Evolutionary conservation across 2,888 invertebrate genomes (phyloP).

Genomic region (Chirona hameri): DNA sequence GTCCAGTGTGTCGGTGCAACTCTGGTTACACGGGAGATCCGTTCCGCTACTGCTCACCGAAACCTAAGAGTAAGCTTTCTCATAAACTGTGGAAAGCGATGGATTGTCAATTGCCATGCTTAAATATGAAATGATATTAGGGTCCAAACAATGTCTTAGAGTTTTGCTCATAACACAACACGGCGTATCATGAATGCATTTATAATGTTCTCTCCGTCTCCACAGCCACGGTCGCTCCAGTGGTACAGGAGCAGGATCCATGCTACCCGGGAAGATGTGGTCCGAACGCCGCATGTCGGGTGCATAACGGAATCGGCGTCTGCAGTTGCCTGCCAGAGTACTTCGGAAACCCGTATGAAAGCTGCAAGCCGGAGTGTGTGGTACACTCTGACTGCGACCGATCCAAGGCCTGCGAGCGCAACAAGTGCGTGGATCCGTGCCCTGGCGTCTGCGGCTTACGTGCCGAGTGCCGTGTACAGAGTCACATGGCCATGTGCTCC

Average conservation of each 20-base stretch:
- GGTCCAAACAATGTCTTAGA: background rate
- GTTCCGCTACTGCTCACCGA: background rate
- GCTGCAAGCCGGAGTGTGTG: slow-evolving; percentile 69
- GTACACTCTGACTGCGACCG: slow-evolving; percentile 75
- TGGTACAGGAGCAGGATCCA: background rate
- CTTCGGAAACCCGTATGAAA: slow-evolving; percentile 66
- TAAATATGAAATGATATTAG: background rate
- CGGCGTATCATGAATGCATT: background rate
- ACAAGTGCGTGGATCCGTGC: too few relatives aligned
- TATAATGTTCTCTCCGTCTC: background rate
- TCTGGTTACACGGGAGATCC: slow-evolving; percentile 48
- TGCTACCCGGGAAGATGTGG: slow-evolving; percentile 38
- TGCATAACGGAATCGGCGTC: slow-evolving; percentile 48
- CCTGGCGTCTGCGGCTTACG: slow-evolving; percentile 68
- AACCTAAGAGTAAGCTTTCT: background rate
- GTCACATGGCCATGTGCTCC: slow-evolving; percentile 69
- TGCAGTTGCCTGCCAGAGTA: slow-evolving; percentile 70
- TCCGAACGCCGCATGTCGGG: slow-evolving; percentile 35
- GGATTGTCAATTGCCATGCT: too few relatives aligned
- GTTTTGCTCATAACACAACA: background rate
- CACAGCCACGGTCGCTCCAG: background rate
- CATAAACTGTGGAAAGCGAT: background rate
- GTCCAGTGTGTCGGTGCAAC: slow-evolving; percentile 39
- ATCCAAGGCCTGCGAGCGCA: too few relatives aligned
- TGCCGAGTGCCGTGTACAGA: slow-evolving; percentile 59